Percentiles rank a stretch among this genome's conserved stretches.
These are phyloP conservation scores for Thelaira solivaga DNA, from an alignment of 2,888 invertebrate genomes.

Conservation along the genomic window DNA sequence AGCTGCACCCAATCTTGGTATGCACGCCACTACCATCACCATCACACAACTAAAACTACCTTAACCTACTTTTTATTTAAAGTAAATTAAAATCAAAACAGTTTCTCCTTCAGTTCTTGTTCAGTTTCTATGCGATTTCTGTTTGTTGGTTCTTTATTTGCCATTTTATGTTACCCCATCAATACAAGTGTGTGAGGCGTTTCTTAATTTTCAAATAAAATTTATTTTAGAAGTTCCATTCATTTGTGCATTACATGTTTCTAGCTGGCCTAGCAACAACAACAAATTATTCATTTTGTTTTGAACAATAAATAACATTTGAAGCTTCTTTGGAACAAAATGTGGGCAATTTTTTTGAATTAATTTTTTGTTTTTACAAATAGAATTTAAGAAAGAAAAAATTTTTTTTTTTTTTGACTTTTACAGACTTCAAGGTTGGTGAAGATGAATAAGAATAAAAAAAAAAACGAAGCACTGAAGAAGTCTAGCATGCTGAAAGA, in stretches of 20 bases:
- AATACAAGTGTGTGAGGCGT: background rate
- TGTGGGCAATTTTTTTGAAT: too few relatives aligned
- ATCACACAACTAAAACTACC: constrained; percentile 63
- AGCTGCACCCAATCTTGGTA: constrained; percentile 60
- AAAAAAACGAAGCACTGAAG: too few relatives aligned
- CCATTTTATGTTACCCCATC: constrained; percentile 4
- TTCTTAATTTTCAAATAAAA: constrained; percentile 1
- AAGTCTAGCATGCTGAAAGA: too few relatives aligned
- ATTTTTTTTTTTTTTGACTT: too few relatives aligned
- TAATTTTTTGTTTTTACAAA: too few relatives aligned
- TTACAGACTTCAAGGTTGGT: too few relatives aligned
- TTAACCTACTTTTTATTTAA: constrained; percentile 67
- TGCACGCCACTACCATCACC: constrained; percentile 25
- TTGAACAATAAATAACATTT: background rate
- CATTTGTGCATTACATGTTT: constrained; percentile 54
- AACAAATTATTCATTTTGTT: constrained; percentile 1
- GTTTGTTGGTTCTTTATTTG: constrained; percentile 16
- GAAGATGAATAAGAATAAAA: too few relatives aligned
- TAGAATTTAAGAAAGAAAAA: too few relatives aligned
- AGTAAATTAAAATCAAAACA: constrained; percentile 24
- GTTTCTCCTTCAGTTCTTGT: constrained; percentile 47
- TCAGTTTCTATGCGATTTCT: constrained; percentile 22
- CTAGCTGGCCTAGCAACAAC: constrained; percentile 18
- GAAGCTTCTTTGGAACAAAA: background rate
- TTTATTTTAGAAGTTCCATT: constrained; percentile 49